Base-by-base conservation (phyloP, 2,797 vertebrate species). In the Lepus oiostolus region DNA sequence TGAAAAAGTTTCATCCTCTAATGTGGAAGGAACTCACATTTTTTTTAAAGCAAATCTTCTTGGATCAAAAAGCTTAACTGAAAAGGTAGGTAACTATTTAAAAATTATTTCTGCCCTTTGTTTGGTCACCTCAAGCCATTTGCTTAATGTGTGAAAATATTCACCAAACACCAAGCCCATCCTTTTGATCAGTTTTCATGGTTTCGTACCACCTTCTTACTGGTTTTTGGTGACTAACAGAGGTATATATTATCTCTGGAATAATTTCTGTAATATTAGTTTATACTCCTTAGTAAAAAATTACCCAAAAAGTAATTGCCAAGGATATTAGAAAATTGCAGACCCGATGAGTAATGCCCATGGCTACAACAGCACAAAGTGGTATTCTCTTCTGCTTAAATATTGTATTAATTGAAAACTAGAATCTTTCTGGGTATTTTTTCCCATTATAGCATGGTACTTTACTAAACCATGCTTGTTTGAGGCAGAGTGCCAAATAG, bases 101-200 rank as follows among this genome's bases (percentile, higher is more conserved):
- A 91, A 95, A 94, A 63, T 93, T 94, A 71, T 94, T 72, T 42
- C 87, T 67, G 58, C 32, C 88, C 92, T 92, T 91, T 95, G n/a
- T 90, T 97, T 95, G 21, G 71, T 96, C 88, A 96, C 88, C 91
- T 97, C 98, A 98, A 98, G 98, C 98, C 98, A 98, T 98, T 98
- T 98, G 98, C 96, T 98, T 98, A 97, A 71, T 81, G 79, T 98
- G 83, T 97, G 84, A 87, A 94, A 94, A 96, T 97, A 96, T 88
- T 88, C 97, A 97, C 96, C 92, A 94, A 93, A 96, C 93, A 95
- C 14, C 95, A 96, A 97, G 50, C 94, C 87, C 96, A 87, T 95
- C 94, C 93, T 95, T 95, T 95, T 97, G 97, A 98, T 96, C 95
- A 83, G 24, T 87, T 83, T 76, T 84, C 30, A 88, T 4, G 96